Base-by-base conservation (phyloP, 2,797 vertebrate species). In the Toxotes lorentzi region DNA sequence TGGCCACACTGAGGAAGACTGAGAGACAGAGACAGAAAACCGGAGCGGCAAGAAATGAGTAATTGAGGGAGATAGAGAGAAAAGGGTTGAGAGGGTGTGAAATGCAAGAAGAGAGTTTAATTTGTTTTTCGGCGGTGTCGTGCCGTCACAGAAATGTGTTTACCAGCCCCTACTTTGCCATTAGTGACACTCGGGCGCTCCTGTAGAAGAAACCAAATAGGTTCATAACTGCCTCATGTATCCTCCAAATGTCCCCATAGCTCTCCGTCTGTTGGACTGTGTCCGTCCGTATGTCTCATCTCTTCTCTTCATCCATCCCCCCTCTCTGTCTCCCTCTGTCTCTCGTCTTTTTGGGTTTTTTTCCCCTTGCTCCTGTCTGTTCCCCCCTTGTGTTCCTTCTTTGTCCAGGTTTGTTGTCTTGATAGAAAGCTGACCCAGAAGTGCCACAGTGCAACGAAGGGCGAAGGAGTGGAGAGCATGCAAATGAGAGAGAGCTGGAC, bases 161-260 rank as follows among this genome's bases (percentile, higher is more conserved):
- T 93, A 94, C 91, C 94, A 93, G 91, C 90, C 87, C 87, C 94
- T 86, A 64, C 89, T 92, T 90, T 88, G 89, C 91, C 89, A 94
- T 94, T 94, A 94, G 93, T 93, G 92, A 93, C 92, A 94, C 92
- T 92, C 76, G 84, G 90, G 82, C 40, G 91, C 91, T 88, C 86
- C 91, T 85, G 91, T 88, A 90, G 92, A 91, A 89, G 88, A 90
- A 92, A 90, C 88, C 85, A 91, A 94, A 94, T 92, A 94, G 90
- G 89, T 89, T 93, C 90, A 93, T 92, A 93, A 93, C 89, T 90
- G 90, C 90, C 92, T 93, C 92, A 92, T 93, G 93, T 86, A 89
- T 94, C 90, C 91, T 94, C 92, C 91, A 93, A 93, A 94, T 93
- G 91, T 92, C 88, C 88, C 86, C 78, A 89, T 89, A 89, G 90